Evolutionary conservation across 2,113 vertebrate species (phyloP), one percentile per base, ranked within the genome.

Genomic region (Sebastes schlegelii): DNA sequence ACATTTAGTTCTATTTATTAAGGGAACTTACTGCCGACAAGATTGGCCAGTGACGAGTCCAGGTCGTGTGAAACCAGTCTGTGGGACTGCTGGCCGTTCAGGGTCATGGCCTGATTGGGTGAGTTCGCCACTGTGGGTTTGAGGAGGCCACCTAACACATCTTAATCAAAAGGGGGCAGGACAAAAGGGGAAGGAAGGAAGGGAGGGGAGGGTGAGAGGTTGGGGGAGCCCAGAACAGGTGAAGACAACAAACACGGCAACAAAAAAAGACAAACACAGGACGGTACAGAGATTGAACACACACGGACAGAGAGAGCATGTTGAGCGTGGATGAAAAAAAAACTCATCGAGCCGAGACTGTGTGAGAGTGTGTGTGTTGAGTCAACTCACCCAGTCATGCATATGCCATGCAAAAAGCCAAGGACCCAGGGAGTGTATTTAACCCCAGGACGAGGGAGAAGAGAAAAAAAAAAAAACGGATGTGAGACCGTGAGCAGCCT

Each of bases 11-110:
- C 0, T 23, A 26, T 34, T 34, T 34, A 71, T 21, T 42, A 71
- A 19, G 80, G 19, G 79, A 93, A 97, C 97, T 95, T 95, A 99
- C 98, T 99, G 92, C 98, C 98, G 77, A 99, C 98, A 58, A 99
- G 97, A 82, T 99, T 99, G 85, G 98, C 98, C 91, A 99, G 94
- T 57, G 97, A 98, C 3, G 97, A 99, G 91, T 99, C 97, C 95
- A 98, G 92, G 91, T 98, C 98, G 77, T 96, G 96, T 23, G 97
- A 98, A 80, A 99, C 97, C 88, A 99, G 94, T 84, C 97, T 98
- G 92, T 96, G 95, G 54, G 95, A 88, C 54, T 95, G 96, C 54
- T 96, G 96, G 89, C 94, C 94, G 90, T 95, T 96, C 86, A 89
- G 91, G 87, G 95, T 96, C 94, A 97, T 93, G 92, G 91, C 94